Conservation (phyloP, 2,888 invertebrate genomes). For the Tuta absoluta region DNA sequence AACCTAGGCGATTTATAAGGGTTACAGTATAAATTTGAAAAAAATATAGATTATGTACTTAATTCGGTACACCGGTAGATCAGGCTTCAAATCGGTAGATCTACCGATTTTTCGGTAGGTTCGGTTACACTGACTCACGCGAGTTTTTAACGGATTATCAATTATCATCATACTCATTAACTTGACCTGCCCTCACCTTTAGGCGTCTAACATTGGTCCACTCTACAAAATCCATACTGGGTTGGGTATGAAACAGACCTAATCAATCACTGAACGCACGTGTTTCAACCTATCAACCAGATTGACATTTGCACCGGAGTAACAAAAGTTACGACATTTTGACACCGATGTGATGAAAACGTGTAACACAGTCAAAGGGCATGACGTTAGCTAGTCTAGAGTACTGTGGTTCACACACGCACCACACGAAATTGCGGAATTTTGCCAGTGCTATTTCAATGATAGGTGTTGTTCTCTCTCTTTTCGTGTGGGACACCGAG, state of each 20-base stretch:
- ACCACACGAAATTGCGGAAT: too few species aligned
- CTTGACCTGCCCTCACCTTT: background rate
- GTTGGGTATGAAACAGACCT: conserved; percentile 37
- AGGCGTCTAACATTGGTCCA: conserved; percentile 30
- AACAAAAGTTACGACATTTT: conserved; percentile 48
- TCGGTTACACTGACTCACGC: too few species aligned
- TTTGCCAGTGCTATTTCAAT: too few species aligned
- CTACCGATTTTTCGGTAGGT: too few species aligned
- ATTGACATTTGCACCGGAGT: conserved; percentile 58
- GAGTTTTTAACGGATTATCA: conserved; percentile 9
- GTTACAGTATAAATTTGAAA: too few species aligned
- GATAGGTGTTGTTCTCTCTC: too few species aligned
- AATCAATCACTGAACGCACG: conserved; percentile 55
- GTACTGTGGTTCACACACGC: background rate
- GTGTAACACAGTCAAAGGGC: conserved; percentile 43
- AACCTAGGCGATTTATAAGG: too few species aligned
- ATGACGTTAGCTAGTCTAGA: conserved; percentile 8
- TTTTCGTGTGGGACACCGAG: too few species aligned
- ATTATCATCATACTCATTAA: conserved; percentile 20
- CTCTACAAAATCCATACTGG: conserved; percentile 32
- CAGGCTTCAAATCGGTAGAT: too few species aligned
- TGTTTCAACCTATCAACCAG: conserved; percentile 41
- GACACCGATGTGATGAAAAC: conserved; percentile 61
- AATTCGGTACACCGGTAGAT: too few species aligned
- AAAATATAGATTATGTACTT: too few species aligned